A percentile compares a stretch with the other conserved stretches of the same genome.
phyloP scores from a whole-genome alignment of 2,888 invertebrate species.

The Drosophila nr. perissopoda region DNA sequence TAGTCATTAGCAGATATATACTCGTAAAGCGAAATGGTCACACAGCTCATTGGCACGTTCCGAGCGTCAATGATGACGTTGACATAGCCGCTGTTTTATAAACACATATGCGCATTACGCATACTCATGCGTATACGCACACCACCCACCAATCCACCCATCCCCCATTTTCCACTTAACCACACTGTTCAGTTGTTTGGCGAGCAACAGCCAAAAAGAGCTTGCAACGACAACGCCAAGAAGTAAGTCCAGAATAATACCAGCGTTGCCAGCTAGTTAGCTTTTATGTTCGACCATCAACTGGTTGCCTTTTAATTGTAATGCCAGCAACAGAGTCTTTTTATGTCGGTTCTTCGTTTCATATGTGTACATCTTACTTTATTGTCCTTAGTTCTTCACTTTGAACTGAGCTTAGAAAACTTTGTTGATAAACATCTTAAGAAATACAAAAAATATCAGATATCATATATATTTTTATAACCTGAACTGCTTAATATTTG shows the following conservation, averaged over 20 bases:
- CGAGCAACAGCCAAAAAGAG: neutral
- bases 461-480: neutral
- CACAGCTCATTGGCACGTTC: conserved; percentile 77
- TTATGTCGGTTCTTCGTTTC: conserved; percentile 4
- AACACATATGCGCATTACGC: conserved; percentile 60
- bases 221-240: conserved; percentile 21
- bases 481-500: neutral
- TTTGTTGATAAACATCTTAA: neutral
- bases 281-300: conserved; percentile 32
- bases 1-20: conserved; percentile 76
- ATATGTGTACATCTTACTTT: neutral
- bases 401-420: neutral
- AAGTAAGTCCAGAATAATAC: conserved; percentile 12
- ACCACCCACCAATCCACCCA: neutral
- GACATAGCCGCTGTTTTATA: conserved; percentile 36
- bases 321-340: conserved; percentile 7
- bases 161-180: neutral
- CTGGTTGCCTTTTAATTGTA: conserved; percentile 27
- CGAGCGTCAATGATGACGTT: conserved; percentile 45
- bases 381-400: neutral
- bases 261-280: conserved; percentile 22
- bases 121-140: conserved; percentile 38
- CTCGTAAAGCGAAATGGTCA: conserved; percentile 66
- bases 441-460: neutral
- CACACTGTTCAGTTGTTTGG: neutral